A percentile compares a stretch with the other conserved stretches of the same genome.
Conservation (phyloP, 53 echinoderm and acorn worm species). For the Patiria pectinifera region DNA sequence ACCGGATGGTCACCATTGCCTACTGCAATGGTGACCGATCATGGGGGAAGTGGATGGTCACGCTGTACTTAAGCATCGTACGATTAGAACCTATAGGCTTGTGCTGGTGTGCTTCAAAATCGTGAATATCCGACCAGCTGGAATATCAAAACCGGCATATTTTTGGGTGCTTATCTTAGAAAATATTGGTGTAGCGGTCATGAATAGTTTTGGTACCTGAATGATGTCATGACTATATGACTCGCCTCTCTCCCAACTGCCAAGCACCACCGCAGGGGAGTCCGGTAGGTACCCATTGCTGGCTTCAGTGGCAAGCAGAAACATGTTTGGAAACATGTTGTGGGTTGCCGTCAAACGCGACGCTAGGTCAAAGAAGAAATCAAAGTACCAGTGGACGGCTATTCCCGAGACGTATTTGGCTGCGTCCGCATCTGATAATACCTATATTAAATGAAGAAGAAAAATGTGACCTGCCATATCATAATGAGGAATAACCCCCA, state of each 20-base stretch:
- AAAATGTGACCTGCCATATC: not conserved
- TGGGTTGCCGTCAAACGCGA: conserved; percentile 71
- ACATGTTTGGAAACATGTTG: conserved; percentile 76
- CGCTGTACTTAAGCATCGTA: too few species aligned
- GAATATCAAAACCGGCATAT: too few species aligned
- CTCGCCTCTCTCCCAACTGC: conserved; percentile 89
- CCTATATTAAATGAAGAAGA: conserved; percentile 28
- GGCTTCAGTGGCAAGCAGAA: conserved; percentile 88
- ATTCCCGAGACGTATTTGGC: conserved; percentile 84
- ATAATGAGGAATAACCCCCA: too few species aligned
- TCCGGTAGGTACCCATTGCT: conserved; percentile 72
- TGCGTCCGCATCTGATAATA: conserved; percentile 78
- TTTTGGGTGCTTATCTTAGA: too few species aligned
- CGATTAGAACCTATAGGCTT: too few species aligned
- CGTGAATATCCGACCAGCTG: too few species aligned
- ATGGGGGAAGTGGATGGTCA: too few species aligned
- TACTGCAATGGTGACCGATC: too few species aligned
- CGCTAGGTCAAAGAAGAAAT: conserved; percentile 60
- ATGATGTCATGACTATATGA: conserved; percentile 86
- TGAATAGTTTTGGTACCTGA: conserved; percentile 46
- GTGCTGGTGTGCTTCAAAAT: too few species aligned
- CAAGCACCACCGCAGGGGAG: conserved; percentile 78
- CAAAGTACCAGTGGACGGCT: conserved; percentile 85
- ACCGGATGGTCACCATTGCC: too few species aligned
- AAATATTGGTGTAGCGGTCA: too few species aligned